Percentiles rank a stretch among this genome's conserved stretches.
These are phyloP conservation scores for Pseudomyrmex concolor DNA, from an alignment of 1,140 invertebrate species.

Conservation along the genomic window DNA sequence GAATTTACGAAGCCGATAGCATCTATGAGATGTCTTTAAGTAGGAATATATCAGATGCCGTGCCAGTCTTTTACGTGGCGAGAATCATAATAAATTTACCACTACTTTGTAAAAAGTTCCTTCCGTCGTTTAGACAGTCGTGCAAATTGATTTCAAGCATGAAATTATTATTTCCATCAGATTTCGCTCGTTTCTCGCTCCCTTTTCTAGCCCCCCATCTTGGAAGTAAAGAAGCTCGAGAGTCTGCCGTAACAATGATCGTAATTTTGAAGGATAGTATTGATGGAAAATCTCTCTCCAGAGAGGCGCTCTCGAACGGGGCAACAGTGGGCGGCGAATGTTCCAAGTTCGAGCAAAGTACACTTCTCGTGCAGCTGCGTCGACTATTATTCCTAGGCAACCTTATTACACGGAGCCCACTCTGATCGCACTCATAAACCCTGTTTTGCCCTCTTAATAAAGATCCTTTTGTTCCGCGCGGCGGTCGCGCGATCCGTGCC, in stretches of 20 bases:
- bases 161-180: constrained; percentile 20
- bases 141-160: constrained; percentile 44
- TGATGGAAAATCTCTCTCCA: not conserved
- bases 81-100: constrained; percentile 44
- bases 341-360: not conserved
- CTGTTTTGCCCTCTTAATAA: constrained; percentile 38
- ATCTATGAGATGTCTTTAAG: constrained; percentile 4
- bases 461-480: constrained; percentile 25
- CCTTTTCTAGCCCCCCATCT: too few relatives aligned
- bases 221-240: not conserved
- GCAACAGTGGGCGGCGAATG: constrained; percentile 1
- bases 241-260: not conserved
- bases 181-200: not conserved
- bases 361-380: constrained; percentile 42
- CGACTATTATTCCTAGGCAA: constrained; percentile 21
- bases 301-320: not conserved
- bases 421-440: constrained; percentile 34
- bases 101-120: constrained; percentile 42
- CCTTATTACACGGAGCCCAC: constrained; percentile 38
- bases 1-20: constrained; percentile 40
- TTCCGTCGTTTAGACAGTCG: constrained; percentile 33
- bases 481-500: not conserved
- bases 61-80: constrained; percentile 18
- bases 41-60: constrained; percentile 1
- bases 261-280: not conserved